Percentiles rank a stretch among this genome's conserved stretches.
Evolutionary conservation across 2,888 invertebrate genomes (phyloP).

Genomic region (Drosophila macrospina): DNA sequence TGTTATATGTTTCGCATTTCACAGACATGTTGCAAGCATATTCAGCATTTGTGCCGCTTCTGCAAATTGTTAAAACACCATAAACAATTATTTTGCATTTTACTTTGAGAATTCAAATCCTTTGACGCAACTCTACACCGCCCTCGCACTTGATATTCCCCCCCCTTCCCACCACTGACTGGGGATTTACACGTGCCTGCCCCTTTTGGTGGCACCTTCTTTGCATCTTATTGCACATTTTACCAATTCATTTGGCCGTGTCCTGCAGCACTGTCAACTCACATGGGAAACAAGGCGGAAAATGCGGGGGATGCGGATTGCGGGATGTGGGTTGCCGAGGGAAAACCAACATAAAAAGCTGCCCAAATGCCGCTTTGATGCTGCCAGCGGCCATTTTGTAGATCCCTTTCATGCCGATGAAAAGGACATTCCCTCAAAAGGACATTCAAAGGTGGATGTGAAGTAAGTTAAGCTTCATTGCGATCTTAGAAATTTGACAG

Average conservation of each 20-base stretch:
- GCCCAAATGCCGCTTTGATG: conserved; percentile 30
- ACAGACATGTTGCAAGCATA: conserved; percentile 19
- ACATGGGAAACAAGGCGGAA: conserved; percentile 6
- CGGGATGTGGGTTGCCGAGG: no score
- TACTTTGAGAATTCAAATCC: conserved; percentile 69
- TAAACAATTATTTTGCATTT: conserved; percentile 81
- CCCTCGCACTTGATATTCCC: neutral
- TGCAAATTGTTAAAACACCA: conserved; percentile 83
- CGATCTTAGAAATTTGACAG: no score
- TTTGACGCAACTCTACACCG: conserved; percentile 43
- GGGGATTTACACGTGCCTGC: conserved; percentile 40
- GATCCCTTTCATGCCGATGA: conserved; percentile 1
- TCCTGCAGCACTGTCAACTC: conserved; percentile 35
- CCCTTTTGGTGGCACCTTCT: conserved; percentile 6
- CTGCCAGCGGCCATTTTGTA: conserved; percentile 43
- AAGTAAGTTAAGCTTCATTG: neutral
- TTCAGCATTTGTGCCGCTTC: conserved; percentile 35
- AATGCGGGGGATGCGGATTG: neutral
- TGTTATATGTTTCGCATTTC: conserved; percentile 66
- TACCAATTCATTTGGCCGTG: conserved; percentile 47
- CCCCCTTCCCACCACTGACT: no score
- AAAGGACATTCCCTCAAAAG: neutral
- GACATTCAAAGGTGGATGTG: conserved; percentile 7
- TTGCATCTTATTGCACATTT: conserved; percentile 65
- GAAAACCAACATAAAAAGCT: neutral